These are phyloP conservation scores for Acromyrmex heyeri DNA, from an alignment of 1,140 invertebrate species.

Conservation along the genomic window DNA sequence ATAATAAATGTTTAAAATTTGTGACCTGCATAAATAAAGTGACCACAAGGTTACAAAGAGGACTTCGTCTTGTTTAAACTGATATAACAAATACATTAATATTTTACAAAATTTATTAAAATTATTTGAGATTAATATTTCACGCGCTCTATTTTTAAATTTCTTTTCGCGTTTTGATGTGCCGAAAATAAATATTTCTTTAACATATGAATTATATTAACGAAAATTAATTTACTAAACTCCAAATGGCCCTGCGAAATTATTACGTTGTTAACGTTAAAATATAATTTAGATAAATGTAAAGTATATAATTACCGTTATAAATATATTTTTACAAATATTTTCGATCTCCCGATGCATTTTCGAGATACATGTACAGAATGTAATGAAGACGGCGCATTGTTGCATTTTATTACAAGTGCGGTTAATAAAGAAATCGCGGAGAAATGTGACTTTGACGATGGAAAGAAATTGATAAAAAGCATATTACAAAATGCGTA, in stretches of 20 bases:
- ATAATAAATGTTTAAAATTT: slow-evolving; percentile 28
- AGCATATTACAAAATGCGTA: slow-evolving; percentile 7
- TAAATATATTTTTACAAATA: neutral
- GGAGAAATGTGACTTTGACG: neutral
- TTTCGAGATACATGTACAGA: neutral
- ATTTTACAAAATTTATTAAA: neutral
- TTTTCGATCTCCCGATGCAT: neutral
- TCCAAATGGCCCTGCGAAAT: neutral
- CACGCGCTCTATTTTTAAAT: neutral
- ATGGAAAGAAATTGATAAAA: slow-evolving; percentile 34
- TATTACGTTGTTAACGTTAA: neutral
- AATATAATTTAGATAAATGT: neutral
- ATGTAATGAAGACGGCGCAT: slow-evolving; percentile 17
- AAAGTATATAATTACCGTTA: neutral
- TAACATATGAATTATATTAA: neutral
- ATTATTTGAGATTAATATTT: too few species aligned
- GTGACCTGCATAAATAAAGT: neutral
- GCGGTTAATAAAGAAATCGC: slow-evolving; percentile 14
- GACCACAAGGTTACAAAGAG: neutral
- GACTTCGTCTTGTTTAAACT: neutral
- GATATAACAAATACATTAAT: neutral
- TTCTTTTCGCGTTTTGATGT: too few species aligned
- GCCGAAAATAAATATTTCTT: neutral
- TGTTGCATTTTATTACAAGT: slow-evolving; percentile 16
- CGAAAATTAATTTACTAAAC: neutral